phyloP scores from a whole-genome alignment of 2,113 vertebrate species.

The Zapornia atra region DNA sequence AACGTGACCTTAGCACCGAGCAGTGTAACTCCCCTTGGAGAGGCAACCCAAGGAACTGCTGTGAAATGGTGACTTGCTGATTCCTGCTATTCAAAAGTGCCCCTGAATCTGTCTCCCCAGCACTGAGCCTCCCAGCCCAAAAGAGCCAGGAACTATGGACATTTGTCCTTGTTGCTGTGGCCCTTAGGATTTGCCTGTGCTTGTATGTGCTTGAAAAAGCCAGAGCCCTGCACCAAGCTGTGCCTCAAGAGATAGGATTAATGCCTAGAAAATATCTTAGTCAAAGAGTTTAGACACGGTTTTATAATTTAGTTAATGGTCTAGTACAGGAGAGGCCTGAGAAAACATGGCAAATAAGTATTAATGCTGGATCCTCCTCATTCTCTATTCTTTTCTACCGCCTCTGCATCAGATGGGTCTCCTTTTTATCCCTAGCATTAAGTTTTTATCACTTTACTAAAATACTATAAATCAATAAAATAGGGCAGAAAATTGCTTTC shows the following conservation, averaged over 20 bases:
- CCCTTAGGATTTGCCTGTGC: neutral
- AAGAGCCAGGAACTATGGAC: neutral
- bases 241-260: neutral
- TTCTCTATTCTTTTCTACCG: slow-evolving; percentile 12
- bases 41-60: neutral
- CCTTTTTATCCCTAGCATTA: slow-evolving; percentile 54
- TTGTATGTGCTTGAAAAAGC: neutral
- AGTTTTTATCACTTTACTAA: slow-evolving; percentile 70
- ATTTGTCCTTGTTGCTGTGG: neutral
- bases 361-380: neutral
- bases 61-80: neutral
- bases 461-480: slow-evolving; percentile 71
- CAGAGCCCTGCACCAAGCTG: neutral
- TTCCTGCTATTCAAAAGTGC: neutral
- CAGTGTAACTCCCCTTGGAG: neutral
- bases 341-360: neutral
- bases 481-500: slow-evolving; percentile 71
- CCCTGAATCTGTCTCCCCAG: neutral
- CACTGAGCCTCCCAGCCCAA: neutral
- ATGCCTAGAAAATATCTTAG: neutral
- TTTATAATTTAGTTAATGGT: neutral
- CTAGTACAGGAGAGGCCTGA: neutral
- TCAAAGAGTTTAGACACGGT: neutral
- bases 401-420: slow-evolving; percentile 16
- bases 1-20: neutral